Evolutionary conservation across 2,113 vertebrate genomes (phyloP).

Genomic region (Xiphorhynchus elegans): DNA sequence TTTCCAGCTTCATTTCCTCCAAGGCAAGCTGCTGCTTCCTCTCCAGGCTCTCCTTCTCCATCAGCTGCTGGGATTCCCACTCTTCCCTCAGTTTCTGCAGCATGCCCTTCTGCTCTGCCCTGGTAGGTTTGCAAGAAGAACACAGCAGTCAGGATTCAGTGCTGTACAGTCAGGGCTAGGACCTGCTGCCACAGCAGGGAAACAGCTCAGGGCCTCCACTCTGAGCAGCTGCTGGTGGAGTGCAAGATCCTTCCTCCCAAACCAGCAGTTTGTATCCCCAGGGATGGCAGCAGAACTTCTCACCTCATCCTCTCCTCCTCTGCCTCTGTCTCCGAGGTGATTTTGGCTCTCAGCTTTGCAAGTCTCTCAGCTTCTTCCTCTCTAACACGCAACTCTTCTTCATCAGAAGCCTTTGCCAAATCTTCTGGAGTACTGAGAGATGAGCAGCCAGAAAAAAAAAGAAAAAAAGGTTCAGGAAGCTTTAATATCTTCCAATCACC

Average conservation of each 20-base stretch:
- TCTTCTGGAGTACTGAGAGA: constrained; percentile 72
- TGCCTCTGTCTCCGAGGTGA: constrained; percentile 43
- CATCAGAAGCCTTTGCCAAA: constrained; percentile 56
- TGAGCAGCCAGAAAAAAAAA: neutral
- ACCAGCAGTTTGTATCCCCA: fast-evolving
- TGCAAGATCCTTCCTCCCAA: neutral
- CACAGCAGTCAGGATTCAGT: neutral
- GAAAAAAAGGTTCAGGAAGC: neutral
- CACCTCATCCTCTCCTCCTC: constrained; percentile 80
- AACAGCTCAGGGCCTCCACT: neutral
- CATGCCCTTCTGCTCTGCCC: constrained; percentile 76
- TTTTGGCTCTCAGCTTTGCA: constrained; percentile 65
- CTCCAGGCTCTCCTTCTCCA: constrained; percentile 68
- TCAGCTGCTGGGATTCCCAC: constrained; percentile 63
- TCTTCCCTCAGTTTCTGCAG: constrained; percentile 67
- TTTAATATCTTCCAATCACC: neutral
- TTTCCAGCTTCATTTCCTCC: constrained; percentile 72
- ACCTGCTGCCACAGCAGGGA: neutral
- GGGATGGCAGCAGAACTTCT: neutral
- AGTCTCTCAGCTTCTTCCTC: constrained; percentile 68
- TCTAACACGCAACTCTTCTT: constrained; percentile 74
- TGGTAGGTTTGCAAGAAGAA: constrained; percentile 11
- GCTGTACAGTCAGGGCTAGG: fast-evolving
- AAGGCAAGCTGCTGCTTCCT: constrained; percentile 51
- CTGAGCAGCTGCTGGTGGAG: neutral